Conservation (phyloP, 2,113 vertebrate genomes). For the Procavia capensis region DNA sequence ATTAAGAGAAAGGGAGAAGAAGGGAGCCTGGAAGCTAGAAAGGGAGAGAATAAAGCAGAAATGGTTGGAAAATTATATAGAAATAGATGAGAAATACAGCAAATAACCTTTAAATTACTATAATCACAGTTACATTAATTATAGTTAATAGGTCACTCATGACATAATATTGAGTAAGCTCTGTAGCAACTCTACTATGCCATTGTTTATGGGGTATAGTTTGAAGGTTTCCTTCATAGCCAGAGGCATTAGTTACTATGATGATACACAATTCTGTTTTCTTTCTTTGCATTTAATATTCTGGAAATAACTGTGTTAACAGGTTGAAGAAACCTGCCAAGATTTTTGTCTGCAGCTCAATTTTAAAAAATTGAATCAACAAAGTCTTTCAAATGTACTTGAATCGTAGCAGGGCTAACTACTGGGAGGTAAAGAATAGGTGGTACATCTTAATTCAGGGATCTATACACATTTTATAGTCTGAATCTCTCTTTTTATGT, state of each 20-base stretch:
- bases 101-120: slow-evolving; percentile 38
- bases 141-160: slow-evolving; percentile 44
- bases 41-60: background rate
- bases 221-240: slow-evolving; percentile 54
- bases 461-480: background rate
- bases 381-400: slow-evolving; percentile 25
- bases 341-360: background rate
- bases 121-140: slow-evolving; percentile 63
- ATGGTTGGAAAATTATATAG: background rate
- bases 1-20: background rate
- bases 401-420: background rate
- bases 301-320: background rate
- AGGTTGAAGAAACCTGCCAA: slow-evolving; percentile 27
- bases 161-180: slow-evolving; percentile 58
- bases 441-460: background rate
- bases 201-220: slow-evolving; percentile 23
- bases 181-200: slow-evolving; percentile 40
- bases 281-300: slow-evolving; percentile 46
- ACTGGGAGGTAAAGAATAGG: background rate
- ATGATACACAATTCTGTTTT: slow-evolving; percentile 19
- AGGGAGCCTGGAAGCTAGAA: background rate
- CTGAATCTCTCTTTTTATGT: slow-evolving; percentile 38
- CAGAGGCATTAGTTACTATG: slow-evolving; percentile 41
- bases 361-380: slow-evolving; percentile 29
- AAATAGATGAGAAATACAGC: background rate